Percentiles rank a stretch among this genome's conserved stretches.
phyloP scores from a whole-genome alignment of 2,797 vertebrate species.

The Schizopygopsis pylzovi region DNA sequence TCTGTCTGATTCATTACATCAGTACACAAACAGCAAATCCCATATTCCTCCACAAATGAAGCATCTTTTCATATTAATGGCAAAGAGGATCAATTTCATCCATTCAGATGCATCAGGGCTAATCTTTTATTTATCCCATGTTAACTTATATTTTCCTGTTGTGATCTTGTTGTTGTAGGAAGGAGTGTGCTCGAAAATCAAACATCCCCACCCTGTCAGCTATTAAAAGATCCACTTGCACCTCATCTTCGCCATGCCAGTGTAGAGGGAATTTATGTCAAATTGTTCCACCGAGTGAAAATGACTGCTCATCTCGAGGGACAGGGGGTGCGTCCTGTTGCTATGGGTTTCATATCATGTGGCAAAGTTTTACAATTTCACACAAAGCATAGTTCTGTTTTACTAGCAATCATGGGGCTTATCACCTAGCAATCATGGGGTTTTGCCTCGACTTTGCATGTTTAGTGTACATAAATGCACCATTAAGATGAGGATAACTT shows the following conservation, averaged over 20 bases:
- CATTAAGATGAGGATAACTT: not conserved
- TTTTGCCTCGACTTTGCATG: not conserved
- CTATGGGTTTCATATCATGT: conserved; percentile 53
- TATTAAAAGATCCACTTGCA: conserved; percentile 55
- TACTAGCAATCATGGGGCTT: conserved; percentile 11
- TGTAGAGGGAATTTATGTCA: conserved; percentile 59
- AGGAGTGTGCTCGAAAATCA: conserved; percentile 22
- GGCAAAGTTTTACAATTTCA: conserved; percentile 31
- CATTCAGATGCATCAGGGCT: conserved; percentile 22
- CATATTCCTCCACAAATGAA: conserved; percentile 19
- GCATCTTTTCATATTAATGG: not conserved
- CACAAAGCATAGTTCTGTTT: conserved; percentile 18
- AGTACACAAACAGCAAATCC: conserved; percentile 48
- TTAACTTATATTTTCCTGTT: conserved; percentile 12
- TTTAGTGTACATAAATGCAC: not conserved
- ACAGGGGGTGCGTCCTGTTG: conserved; percentile 51
- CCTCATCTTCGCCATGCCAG: conserved; percentile 43
- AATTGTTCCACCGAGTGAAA: conserved; percentile 54
- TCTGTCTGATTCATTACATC: conserved; percentile 43
- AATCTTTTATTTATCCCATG: conserved; percentile 12
- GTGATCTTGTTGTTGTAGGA: conserved; percentile 49
- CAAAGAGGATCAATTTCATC: conserved; percentile 15
- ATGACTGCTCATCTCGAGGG: conserved; percentile 57
- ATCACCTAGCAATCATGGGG: not conserved
- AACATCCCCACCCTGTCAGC: conserved; percentile 49